These are phyloP conservation scores for Cottoperca gobio DNA, from an alignment of 2,797 vertebrate genomes.

Conservation along the genomic window DNA sequence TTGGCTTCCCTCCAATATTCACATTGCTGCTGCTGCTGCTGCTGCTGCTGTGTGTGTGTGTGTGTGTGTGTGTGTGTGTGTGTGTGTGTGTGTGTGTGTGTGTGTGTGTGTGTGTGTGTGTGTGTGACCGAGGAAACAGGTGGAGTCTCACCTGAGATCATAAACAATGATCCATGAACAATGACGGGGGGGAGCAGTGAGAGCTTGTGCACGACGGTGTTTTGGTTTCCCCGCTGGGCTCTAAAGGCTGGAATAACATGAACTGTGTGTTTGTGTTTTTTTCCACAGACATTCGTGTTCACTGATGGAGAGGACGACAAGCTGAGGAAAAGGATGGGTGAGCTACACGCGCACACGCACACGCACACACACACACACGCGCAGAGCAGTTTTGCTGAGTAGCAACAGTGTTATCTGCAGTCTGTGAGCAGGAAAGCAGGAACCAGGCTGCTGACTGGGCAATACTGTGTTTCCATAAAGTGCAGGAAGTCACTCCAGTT, in stretches of 20 bases:
- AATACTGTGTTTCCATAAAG: constrained; percentile 58
- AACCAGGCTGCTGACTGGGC: constrained; percentile 69
- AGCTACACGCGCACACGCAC: constrained; percentile 71
- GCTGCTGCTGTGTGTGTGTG: constrained; percentile 4
- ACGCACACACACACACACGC: constrained; percentile 35
- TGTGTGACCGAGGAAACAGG: constrained; percentile 35
- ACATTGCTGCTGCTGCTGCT: too few species aligned
- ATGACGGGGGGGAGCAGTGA: background rate
- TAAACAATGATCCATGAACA: constrained; percentile 33
- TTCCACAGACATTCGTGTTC: constrained; percentile 94
- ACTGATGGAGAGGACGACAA: constrained; percentile 93
- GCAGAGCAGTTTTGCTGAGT: constrained; percentile 61
- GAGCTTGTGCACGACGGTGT: constrained; percentile 2
- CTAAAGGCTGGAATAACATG: constrained; percentile 48
- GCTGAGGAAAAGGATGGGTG: constrained; percentile 92
- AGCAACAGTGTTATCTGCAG: constrained; percentile 51
- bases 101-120: background rate
- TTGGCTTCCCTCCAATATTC: constrained; percentile 44
- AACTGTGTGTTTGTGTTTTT: constrained; percentile 32
- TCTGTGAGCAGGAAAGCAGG: constrained; percentile 62
- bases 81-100: background rate
- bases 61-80: background rate
- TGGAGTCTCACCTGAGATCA: constrained; percentile 63
- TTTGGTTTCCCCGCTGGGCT: constrained; percentile 30
- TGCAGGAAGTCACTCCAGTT: constrained; percentile 62